Percentiles rank a stretch among this genome's conserved stretches.
These are phyloP conservation scores for Papilio xuthus DNA, from an alignment of 1,140 invertebrate genomes.

Conservation along the genomic window DNA sequence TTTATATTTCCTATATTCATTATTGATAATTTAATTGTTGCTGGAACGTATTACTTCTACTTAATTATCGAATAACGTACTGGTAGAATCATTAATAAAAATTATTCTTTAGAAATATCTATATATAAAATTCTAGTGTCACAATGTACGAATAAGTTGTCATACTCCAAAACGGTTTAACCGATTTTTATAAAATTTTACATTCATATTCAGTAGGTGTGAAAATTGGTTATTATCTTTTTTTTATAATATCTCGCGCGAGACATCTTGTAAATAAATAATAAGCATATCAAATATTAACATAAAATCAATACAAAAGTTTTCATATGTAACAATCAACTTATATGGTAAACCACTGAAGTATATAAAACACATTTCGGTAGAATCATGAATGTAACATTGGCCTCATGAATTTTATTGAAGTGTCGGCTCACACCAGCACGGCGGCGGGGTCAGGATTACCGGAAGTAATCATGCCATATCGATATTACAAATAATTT, in stretches of 20 bases:
- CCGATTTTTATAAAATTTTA: too few species aligned
- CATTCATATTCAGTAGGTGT: too few species aligned
- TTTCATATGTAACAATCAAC: background rate
- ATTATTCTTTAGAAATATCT: background rate
- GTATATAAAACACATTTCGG: background rate
- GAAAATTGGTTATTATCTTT: too few species aligned
- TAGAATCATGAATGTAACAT: constrained; percentile 22
- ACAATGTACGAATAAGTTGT: too few species aligned
- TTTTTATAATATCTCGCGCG: too few species aligned
- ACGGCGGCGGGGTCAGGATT: background rate
- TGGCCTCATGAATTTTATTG: constrained; percentile 26
- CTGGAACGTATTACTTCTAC: too few species aligned
- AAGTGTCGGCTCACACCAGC: background rate
- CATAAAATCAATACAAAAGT: background rate
- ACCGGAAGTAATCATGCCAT: background rate
- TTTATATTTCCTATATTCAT: too few species aligned
- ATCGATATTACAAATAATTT: constrained; percentile 6
- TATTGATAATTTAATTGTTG: too few species aligned
- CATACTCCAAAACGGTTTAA: too few species aligned
- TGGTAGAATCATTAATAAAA: too few species aligned
- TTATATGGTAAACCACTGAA: background rate
- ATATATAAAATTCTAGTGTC: too few species aligned
- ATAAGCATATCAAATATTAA: background rate
- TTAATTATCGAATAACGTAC: too few species aligned
- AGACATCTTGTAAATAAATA: background rate